Evolutionary conservation across 2,888 invertebrate genomes (phyloP), one percentile per base, ranked within the genome.

Genomic region (Odontothrips loti): DNA sequence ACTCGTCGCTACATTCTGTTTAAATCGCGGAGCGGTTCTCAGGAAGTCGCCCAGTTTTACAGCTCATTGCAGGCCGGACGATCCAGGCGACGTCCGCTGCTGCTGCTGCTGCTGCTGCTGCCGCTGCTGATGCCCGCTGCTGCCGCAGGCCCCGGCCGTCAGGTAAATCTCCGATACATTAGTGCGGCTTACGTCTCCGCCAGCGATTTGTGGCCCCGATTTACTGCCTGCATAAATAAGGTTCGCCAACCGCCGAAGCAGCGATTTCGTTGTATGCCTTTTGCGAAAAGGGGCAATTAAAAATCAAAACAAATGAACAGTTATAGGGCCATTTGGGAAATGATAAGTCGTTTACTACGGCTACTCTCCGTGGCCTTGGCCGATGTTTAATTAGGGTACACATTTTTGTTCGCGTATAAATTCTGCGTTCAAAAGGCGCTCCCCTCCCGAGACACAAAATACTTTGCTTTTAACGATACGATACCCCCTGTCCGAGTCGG

Each of bases 291-390:
- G 34, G 27, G 68, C 27, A 75, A 75, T 75, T 75, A 75, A 75
- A 75, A 75, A 75, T 75, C 68, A 75, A 75, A 75, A 27, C 68
- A 75, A 75, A 75, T 75, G 68, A 75, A 75, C 68, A 75, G 68
- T 75, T 75, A 75, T 75, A 75, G 68, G 68, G 23, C 27, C 68
- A 27, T 75, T 75, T 75, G 68, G 23, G 68, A 27, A 75, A 75
- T 75, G 23, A 75, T 75, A 75, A 75, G 23, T 75, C 68, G 68
- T 27, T 23, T 20, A 58, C 58, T 12, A 1, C 58, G 58, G 58
- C 58, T 58, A 58, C 58, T 15, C 20, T 51, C 15, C 6, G 58
- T 58, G 58, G 20, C 15, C 58, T 20, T 17, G 20, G 58, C 15
- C 58, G 58, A 58, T 58, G 58, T 58, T 15, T 58, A 58, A 58